These are phyloP conservation scores for Holothuria leucospilota DNA, from an alignment of 53 echinoderm and acorn worm species.

Conservation along the genomic window DNA sequence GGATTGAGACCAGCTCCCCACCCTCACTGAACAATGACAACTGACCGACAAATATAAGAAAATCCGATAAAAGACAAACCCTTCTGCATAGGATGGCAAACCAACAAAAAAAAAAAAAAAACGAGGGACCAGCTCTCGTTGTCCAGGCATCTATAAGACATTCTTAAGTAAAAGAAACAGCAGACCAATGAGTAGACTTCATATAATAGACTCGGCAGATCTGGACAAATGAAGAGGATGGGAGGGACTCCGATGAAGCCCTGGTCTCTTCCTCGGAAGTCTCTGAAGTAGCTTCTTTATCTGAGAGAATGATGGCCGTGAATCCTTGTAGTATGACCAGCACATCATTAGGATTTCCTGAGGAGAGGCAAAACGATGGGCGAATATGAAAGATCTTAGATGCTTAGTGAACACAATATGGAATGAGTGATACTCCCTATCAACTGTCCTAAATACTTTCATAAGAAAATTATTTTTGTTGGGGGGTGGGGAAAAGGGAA, in stretches of 20 bases:
- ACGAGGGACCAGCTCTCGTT: conserved; percentile 47
- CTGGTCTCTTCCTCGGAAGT: conserved; percentile 87
- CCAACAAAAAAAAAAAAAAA: neutral
- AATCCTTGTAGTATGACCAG: conserved; percentile 84
- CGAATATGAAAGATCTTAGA: too few species aligned
- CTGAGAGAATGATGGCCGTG: conserved; percentile 75
- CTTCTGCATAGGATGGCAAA: neutral
- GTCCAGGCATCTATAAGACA: neutral
- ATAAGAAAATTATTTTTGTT: too few species aligned
- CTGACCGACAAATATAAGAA: too few species aligned
- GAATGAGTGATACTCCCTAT: too few species aligned
- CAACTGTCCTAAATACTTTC: too few species aligned
- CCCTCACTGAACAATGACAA: too few species aligned
- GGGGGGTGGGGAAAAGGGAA: too few species aligned
- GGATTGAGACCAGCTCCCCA: too few species aligned
- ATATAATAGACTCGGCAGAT: conserved; percentile 96
- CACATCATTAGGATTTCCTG: conserved; percentile 99
- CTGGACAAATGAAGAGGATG: conserved; percentile 92
- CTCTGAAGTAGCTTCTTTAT: conserved; percentile 82
- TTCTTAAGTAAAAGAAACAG: neutral
- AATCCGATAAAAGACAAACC: too few species aligned
- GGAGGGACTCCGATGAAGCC: conserved; percentile 90
- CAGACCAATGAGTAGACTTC: conserved; percentile 21
- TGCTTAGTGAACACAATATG: too few species aligned
- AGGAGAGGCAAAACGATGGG: too few species aligned